These are phyloP conservation scores for Cyrtorhinus lividipennis DNA, from an alignment of 1,140 invertebrate genomes.

Conservation along the genomic window DNA sequence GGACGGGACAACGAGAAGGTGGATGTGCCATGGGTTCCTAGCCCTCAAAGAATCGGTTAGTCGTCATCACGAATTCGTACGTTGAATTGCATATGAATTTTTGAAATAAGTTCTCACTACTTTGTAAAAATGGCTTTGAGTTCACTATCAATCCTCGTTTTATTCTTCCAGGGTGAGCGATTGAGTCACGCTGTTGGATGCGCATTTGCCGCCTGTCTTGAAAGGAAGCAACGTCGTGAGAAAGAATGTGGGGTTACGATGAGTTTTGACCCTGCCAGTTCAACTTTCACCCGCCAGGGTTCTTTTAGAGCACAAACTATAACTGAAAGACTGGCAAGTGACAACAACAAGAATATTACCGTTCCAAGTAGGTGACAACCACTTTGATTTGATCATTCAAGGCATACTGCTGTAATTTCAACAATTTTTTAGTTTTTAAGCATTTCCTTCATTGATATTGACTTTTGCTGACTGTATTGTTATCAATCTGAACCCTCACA, in stretches of 20 bases:
- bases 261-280: conserved; percentile 84
- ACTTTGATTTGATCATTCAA: too few relatives aligned
- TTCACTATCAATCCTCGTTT: too few relatives aligned
- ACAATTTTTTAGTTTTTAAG: too few relatives aligned
- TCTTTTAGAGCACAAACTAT: conserved; percentile 74
- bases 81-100: too few relatives aligned
- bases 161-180: conserved; percentile 71
- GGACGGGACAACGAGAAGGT: conserved; percentile 69
- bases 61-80: too few relatives aligned
- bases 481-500: too few relatives aligned
- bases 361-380: conserved; percentile 17
- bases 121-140: too few relatives aligned
- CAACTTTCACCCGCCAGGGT: conserved; percentile 84
- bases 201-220: conserved; percentile 95
- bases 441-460: too few relatives aligned
- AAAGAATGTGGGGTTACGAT: conserved; percentile 89
- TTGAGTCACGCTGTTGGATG: conserved; percentile 98
- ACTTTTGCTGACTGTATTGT: too few relatives aligned
- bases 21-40: conserved; percentile 99
- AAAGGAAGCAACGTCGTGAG: conserved; percentile 93
- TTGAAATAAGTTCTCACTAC: too few relatives aligned
- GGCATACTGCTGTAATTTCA: too few relatives aligned
- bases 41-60: conserved; percentile 82
- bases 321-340: conserved; percentile 56
- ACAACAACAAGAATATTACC: conserved; percentile 22